Evolutionary conservation across 2,797 vertebrate species (phyloP).

Genomic region (Decapterus maruadsi): DNA sequence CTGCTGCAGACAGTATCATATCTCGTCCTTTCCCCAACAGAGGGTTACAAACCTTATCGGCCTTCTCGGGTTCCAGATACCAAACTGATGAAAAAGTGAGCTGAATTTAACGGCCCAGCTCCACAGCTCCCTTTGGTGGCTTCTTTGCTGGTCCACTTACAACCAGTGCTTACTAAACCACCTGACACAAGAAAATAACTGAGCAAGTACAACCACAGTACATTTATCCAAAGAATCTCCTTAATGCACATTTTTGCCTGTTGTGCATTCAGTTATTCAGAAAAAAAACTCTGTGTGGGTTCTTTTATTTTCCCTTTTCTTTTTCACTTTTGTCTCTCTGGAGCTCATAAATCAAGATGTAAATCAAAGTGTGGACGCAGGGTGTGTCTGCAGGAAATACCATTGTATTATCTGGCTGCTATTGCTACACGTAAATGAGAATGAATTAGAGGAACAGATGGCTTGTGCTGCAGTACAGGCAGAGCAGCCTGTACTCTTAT

Average conservation of each 20-base stretch:
- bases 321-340: slow-evolving; percentile 14
- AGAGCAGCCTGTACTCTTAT: background rate
- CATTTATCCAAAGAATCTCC: slow-evolving; percentile 56
- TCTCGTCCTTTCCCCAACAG: slow-evolving; percentile 11
- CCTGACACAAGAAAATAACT: slow-evolving; percentile 16
- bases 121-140: background rate
- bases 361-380: slow-evolving; percentile 42
- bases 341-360: slow-evolving; percentile 66
- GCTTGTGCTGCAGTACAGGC: slow-evolving; percentile 13
- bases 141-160: background rate
- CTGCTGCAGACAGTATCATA: slow-evolving; percentile 10
- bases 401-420: slow-evolving; percentile 33
- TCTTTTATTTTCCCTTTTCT: slow-evolving; percentile 13
- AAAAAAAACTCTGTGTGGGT: slow-evolving; percentile 8
- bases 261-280: slow-evolving; percentile 57
- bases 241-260: slow-evolving; percentile 30
- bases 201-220: slow-evolving; percentile 38
- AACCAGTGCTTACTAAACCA: slow-evolving; percentile 28
- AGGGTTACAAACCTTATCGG: slow-evolving; percentile 30
- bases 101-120: background rate
- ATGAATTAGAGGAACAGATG: slow-evolving; percentile 31
- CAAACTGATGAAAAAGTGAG: slow-evolving; percentile 5
- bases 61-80: slow-evolving; percentile 22
- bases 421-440: slow-evolving; percentile 18
- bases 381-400: slow-evolving; percentile 46